These are phyloP conservation scores for Orycteropus afer DNA, from an alignment of 2,113 vertebrate genomes.

Conservation along the genomic window DNA sequence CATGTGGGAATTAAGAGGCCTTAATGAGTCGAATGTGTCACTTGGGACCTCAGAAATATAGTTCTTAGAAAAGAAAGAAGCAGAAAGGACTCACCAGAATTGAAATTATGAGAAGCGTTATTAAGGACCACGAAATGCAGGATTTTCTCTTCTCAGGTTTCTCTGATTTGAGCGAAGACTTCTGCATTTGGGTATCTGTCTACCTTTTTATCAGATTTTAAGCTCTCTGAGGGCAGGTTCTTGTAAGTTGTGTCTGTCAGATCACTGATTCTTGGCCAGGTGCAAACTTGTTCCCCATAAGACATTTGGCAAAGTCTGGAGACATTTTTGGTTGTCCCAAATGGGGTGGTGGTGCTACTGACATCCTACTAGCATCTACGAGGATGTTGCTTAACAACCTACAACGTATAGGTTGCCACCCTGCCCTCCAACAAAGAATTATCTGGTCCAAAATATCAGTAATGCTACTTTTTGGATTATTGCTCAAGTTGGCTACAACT, in stretches of 20 bases:
- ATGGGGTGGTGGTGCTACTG: fast-evolving
- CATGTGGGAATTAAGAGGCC: constrained; percentile 77
- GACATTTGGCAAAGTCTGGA: not conserved
- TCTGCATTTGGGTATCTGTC: fast-evolving
- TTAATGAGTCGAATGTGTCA: constrained; percentile 68
- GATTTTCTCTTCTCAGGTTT: not conserved
- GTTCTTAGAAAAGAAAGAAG: constrained; percentile 63
- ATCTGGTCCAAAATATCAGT: fast-evolving
- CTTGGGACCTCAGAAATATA: constrained; percentile 71
- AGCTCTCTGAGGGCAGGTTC: not conserved
- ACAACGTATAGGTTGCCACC: not conserved
- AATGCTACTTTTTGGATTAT: too few relatives aligned
- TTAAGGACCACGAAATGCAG: not conserved
- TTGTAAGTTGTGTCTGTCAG: not conserved
- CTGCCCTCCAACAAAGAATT: not conserved
- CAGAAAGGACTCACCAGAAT: constrained; percentile 36
- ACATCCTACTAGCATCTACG: fast-evolving
- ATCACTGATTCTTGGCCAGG: not conserved
- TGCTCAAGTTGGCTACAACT: too few relatives aligned
- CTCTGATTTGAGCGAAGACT: not conserved
- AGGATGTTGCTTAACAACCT: not conserved
- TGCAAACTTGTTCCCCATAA: too few relatives aligned
- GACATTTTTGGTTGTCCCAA: not conserved
- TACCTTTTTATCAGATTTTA: not conserved
- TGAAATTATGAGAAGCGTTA: not conserved